Conservation (phyloP, 1,140 invertebrate genomes). For the Drosophila ananassae region DNA sequence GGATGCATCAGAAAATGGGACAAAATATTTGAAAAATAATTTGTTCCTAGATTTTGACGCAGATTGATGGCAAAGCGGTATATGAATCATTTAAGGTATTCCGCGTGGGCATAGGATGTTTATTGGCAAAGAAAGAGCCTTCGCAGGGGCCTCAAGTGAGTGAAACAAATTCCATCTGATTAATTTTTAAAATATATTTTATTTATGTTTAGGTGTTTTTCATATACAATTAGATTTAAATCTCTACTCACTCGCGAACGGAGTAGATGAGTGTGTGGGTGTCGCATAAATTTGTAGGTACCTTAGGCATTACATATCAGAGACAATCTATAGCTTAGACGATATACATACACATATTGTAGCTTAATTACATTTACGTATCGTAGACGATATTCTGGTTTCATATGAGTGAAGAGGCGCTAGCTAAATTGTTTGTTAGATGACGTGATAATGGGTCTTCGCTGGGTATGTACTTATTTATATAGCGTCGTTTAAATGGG, state of each 20-base stretch:
- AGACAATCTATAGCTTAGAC: conserved; percentile 60
- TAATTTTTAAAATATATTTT: conserved; percentile 81
- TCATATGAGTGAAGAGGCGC: conserved; percentile 23
- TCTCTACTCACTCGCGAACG: conserved; percentile 44
- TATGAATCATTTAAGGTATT: no score
- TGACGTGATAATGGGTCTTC: conserved; percentile 27
- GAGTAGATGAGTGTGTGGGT: conserved; percentile 59
- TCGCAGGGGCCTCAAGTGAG: no score
- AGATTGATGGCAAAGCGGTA: no score
- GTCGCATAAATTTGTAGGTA: conserved; percentile 78
- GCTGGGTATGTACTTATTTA: conserved; percentile 38
- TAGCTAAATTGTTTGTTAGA: conserved; percentile 34
- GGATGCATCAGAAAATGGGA: no score
- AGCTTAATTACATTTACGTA: conserved; percentile 71
- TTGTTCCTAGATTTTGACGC: no score
- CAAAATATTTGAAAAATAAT: no score
- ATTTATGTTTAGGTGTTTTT: conserved; percentile 58
- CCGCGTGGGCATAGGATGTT: no score
- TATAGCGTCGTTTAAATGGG: conserved; percentile 54
- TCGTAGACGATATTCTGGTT: conserved; percentile 54
- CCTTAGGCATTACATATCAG: conserved; percentile 77
- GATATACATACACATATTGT: conserved; percentile 42
- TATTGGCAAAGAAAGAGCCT: no score
- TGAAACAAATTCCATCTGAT: neutral
- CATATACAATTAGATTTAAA: conserved; percentile 69